Conservation (phyloP, 2,888 invertebrate genomes). For the Campoletis raptor region DNA sequence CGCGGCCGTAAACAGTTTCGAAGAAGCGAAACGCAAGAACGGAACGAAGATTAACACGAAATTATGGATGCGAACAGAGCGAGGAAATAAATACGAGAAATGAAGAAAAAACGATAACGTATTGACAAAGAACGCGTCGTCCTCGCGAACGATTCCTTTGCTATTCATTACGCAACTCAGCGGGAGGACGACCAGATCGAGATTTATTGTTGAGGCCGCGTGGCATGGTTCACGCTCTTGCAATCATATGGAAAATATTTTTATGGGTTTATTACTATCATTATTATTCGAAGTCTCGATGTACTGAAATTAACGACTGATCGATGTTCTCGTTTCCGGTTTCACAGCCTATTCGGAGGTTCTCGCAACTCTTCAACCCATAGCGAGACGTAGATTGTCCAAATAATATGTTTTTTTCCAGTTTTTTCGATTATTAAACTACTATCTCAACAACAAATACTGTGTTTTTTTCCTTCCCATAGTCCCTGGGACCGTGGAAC, state of each 20-base stretch:
- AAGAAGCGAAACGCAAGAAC: slow-evolving; percentile 16
- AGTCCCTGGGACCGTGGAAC: too few species aligned
- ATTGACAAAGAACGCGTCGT: background rate
- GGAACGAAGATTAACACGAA: background rate
- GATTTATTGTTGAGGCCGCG: slow-evolving; percentile 55
- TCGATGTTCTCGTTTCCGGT: background rate
- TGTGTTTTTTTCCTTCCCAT: too few species aligned
- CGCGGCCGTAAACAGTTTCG: slow-evolving; percentile 41
- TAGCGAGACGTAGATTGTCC: too few species aligned
- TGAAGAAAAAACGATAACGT: slow-evolving; percentile 14
- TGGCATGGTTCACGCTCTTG: slow-evolving; percentile 24
- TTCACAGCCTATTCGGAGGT: background rate
- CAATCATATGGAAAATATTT: background rate
- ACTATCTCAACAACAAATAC: background rate
- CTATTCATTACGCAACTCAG: slow-evolving; percentile 58
- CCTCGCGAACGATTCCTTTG: slow-evolving; percentile 29
- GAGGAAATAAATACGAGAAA: background rate
- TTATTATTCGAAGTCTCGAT: background rate
- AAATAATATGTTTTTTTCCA: background rate
- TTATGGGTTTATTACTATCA: background rate
- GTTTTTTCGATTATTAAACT: background rate
- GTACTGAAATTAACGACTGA: background rate
- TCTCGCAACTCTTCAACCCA: background rate
- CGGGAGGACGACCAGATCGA: slow-evolving; percentile 50
- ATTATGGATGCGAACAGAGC: background rate